Percentiles rank a stretch among this genome's conserved stretches.
Evolutionary conservation across 2,113 vertebrate species (phyloP).

Genomic region (Dasyprocta punctata): DNA sequence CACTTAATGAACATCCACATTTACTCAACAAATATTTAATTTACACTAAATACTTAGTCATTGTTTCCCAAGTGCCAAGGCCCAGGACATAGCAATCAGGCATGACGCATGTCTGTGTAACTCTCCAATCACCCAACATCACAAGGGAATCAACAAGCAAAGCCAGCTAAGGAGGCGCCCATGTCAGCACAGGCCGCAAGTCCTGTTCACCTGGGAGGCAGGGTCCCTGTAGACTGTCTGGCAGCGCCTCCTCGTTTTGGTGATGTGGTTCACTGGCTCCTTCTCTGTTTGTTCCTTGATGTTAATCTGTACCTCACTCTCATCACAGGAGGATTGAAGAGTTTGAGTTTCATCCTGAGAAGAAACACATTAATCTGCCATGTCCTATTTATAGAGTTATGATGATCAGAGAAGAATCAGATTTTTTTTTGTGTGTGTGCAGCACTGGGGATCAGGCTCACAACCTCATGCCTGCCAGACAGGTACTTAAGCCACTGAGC

Average conservation of each 20-base stretch:
- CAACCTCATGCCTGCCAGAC: too few relatives aligned
- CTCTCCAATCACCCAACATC: background rate
- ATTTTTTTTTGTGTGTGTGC: too few relatives aligned
- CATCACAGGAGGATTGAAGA: constrained; percentile 25
- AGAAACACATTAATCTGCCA: constrained; percentile 25
- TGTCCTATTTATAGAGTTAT: background rate
- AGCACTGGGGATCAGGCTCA: too few relatives aligned
- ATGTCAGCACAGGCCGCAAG: background rate
- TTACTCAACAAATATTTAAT: background rate
- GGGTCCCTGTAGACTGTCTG: constrained; percentile 73
- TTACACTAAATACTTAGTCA: background rate
- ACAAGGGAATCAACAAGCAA: background rate
- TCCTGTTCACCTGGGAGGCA: constrained; percentile 14
- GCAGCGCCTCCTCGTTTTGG: constrained; percentile 83
- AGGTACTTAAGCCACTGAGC: too few relatives aligned
- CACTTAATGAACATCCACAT: background rate
- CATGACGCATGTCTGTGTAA: background rate
- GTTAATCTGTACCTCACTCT: constrained; percentile 40
- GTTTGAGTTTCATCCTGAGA: constrained; percentile 74
- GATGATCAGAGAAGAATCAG: background rate
- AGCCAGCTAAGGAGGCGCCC: background rate
- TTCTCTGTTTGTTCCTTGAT: constrained; percentile 33
- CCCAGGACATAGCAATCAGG: background rate
- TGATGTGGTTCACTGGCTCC: constrained; percentile 69
- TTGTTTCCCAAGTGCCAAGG: background rate